Conservation (phyloP, 2,113 vertebrate genomes). For the Tylochromis polylepis region DNA sequence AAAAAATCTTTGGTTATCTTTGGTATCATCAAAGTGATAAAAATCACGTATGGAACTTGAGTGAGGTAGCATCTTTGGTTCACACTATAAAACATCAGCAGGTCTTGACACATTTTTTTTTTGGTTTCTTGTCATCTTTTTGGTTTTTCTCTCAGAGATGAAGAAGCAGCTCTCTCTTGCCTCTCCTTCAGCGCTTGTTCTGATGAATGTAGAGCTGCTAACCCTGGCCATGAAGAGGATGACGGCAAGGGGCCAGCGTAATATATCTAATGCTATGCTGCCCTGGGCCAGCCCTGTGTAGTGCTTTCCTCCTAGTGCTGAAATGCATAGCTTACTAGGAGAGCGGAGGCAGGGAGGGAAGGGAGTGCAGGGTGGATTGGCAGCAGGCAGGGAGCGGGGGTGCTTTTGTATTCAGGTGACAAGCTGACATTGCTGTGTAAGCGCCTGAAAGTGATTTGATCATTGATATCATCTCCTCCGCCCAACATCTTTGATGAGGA, state of each 20-base stretch:
- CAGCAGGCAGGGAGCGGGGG: not conserved
- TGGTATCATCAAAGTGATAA: slow-evolving; percentile 99
- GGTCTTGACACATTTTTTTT: slow-evolving; percentile 82
- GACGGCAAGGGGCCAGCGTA: slow-evolving; percentile 75
- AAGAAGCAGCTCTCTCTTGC: slow-evolving; percentile 83
- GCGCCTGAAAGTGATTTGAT: slow-evolving; percentile 56
- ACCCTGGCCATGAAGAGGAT: slow-evolving; percentile 84
- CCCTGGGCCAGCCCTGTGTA: slow-evolving; percentile 73
- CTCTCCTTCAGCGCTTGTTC: slow-evolving; percentile 79
- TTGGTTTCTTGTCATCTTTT: slow-evolving; percentile 52
- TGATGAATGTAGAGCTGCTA: slow-evolving; percentile 85
- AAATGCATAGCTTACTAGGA: slow-evolving; percentile 84
- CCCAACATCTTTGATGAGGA: slow-evolving; percentile 39
- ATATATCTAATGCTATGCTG: slow-evolving; percentile 49
- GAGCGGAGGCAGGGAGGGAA: not conserved
- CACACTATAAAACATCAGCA: slow-evolving; percentile 96
- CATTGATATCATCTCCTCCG: slow-evolving; percentile 47
- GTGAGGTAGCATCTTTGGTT: slow-evolving; percentile 99
- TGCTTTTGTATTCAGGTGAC: slow-evolving; percentile 53
- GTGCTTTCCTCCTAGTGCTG: slow-evolving; percentile 97
- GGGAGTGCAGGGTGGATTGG: not conserved
- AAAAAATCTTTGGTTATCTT: slow-evolving; percentile 98
- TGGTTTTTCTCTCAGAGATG: slow-evolving; percentile 60
- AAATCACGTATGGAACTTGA: slow-evolving; percentile 99
- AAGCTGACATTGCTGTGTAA: slow-evolving; percentile 58